Percentiles rank a stretch among this genome's conserved stretches.
These are phyloP conservation scores for Corythucha ciliata DNA, from an alignment of 2,888 invertebrate genomes.

Conservation along the genomic window DNA sequence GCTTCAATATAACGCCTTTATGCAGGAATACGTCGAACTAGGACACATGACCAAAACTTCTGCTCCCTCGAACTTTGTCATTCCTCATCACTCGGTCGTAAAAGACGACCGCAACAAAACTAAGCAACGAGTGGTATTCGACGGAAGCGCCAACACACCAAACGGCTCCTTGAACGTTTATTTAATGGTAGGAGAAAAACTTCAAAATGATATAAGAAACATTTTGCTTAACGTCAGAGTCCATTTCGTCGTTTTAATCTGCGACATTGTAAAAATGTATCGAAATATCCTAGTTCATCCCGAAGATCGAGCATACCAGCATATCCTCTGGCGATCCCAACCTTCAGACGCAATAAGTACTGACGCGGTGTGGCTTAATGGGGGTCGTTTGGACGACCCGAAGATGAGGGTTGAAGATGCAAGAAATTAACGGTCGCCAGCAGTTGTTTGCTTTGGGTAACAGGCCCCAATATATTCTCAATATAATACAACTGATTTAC, in stretches of 20 bases:
- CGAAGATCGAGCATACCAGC: conserved; percentile 9
- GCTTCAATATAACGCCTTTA: conserved; percentile 11
- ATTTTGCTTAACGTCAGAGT: conserved; percentile 5
- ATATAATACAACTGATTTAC: no score
- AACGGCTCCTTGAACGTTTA: conserved; percentile 19
- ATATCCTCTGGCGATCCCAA: conserved; percentile 5
- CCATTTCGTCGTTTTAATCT: conserved; percentile 10
- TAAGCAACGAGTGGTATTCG: conserved; percentile 20
- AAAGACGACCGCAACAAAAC: conserved; percentile 15
- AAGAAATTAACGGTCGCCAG: no score
- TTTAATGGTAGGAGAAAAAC: conserved; percentile 11
- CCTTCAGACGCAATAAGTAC: background rate
- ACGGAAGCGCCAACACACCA: conserved; percentile 2
- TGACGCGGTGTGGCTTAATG: no score
- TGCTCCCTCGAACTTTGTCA: conserved; percentile 1
- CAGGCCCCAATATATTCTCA: no score
- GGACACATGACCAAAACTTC: conserved; percentile 10
- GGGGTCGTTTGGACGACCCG: no score
- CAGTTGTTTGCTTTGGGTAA: no score
- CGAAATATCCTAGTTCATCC: conserved; percentile 6
- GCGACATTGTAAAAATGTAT: conserved; percentile 19
- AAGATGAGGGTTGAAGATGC: no score
- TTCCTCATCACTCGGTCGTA: conserved; percentile 18
- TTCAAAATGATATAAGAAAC: conserved; percentile 17
- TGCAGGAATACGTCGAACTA: conserved; percentile 7